phyloP scores from a whole-genome alignment of 2,888 invertebrate species.

The Cataglyphis altisquamis region DNA sequence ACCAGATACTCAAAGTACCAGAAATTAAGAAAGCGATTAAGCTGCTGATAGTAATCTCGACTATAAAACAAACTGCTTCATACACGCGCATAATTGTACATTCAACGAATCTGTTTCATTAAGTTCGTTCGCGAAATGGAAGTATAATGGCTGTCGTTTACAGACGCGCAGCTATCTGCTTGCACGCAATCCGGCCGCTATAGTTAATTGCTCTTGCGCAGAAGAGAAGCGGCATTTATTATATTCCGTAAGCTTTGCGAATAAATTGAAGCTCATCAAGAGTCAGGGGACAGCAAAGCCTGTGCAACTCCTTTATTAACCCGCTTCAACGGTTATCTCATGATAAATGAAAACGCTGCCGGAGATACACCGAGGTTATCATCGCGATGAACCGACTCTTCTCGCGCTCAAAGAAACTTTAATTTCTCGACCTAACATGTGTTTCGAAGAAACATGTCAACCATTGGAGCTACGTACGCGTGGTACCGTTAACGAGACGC shows the following conservation, averaged over 20 bases:
- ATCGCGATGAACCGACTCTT: slow-evolving; percentile 2
- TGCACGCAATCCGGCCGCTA: slow-evolving; percentile 60
- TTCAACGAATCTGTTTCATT: slow-evolving; percentile 54
- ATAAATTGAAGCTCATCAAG: slow-evolving; percentile 71
- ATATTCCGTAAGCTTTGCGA: slow-evolving; percentile 63
- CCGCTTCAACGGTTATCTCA: slow-evolving; percentile 45
- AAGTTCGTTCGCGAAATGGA: slow-evolving; percentile 65
- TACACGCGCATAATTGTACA: slow-evolving; percentile 18
- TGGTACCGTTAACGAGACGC: slow-evolving; percentile 16
- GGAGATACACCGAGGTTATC: slow-evolving; percentile 34
- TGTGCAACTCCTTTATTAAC: slow-evolving; percentile 31
- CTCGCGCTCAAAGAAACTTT: slow-evolving; percentile 43
- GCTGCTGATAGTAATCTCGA: slow-evolving; percentile 1
- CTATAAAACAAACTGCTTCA: slow-evolving; percentile 43
- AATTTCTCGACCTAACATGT: slow-evolving; percentile 40
- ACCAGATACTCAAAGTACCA: background rate
- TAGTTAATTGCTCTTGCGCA: slow-evolving; percentile 68
- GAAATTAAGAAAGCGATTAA: slow-evolving; percentile 7
- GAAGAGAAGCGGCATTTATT: slow-evolving; percentile 62
- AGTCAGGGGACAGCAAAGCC: slow-evolving; percentile 57
- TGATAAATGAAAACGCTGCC: slow-evolving; percentile 48
- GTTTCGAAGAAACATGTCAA: slow-evolving; percentile 47
- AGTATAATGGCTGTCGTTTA: slow-evolving; percentile 71
- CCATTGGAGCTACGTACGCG: background rate
- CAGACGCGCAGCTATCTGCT: slow-evolving; percentile 62